phyloP scores from a whole-genome alignment of 2,113 vertebrate genomes.

The Eulacestoma nigropectus region DNA sequence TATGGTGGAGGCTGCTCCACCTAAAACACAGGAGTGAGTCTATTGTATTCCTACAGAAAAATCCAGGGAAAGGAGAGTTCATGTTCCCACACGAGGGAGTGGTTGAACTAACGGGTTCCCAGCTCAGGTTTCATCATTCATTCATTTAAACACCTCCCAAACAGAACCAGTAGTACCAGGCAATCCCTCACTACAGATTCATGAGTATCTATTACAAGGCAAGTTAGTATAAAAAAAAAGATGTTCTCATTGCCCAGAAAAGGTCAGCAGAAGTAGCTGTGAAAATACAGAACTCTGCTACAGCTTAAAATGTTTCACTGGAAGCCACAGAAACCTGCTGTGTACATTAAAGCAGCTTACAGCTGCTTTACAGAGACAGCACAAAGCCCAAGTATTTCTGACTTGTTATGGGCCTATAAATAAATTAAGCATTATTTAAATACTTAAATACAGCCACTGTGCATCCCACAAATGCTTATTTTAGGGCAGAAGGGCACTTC shows the following conservation, averaged over 20 bases:
- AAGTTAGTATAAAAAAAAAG: not conserved
- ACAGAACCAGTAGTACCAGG: not conserved
- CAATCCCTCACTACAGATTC: not conserved
- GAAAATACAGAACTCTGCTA: not conserved
- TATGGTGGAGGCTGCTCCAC: not conserved
- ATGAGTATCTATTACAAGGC: fast-evolving
- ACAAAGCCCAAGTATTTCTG: not conserved
- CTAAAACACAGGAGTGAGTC: not conserved
- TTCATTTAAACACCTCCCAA: not conserved
- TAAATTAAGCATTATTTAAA: not conserved
- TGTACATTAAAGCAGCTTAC: not conserved
- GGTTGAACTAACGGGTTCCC: not conserved
- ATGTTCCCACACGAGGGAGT: not conserved
- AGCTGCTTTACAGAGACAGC: not conserved
- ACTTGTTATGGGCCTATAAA: not conserved
- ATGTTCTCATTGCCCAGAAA: not conserved
- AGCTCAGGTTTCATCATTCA: not conserved
- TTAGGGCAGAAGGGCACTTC: not conserved
- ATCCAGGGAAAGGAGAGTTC: not conserved
- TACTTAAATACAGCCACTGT: not conserved
- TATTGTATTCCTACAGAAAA: not conserved
- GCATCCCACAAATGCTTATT: not conserved
- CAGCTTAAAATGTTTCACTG: not conserved
- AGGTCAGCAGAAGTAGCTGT: not conserved
- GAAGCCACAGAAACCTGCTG: not conserved